Percentiles rank a stretch among this genome's conserved stretches.
Evolutionary conservation across 2,113 vertebrate species (phyloP).

Genomic region (Garra rufa): DNA sequence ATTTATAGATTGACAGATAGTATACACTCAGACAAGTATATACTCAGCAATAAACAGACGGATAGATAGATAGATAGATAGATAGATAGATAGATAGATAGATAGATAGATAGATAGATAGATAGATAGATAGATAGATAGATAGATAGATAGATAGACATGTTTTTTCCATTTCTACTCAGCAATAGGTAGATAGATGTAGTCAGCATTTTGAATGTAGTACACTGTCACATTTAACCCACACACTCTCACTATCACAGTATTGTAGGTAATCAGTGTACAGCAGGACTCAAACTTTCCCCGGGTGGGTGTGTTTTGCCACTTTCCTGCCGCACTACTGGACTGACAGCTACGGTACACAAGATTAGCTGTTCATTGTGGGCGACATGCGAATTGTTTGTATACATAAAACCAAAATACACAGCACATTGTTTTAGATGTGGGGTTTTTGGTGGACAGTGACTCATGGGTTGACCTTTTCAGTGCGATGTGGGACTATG

Average conservation of each 20-base stretch:
- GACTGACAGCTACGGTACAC: conserved; percentile 32
- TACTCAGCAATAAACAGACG: too few relatives aligned
- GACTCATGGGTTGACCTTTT: conserved; percentile 61
- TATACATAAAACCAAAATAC: conserved; percentile 33
- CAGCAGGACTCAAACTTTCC: conserved; percentile 51
- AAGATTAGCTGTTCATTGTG: conserved; percentile 42
- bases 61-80: neutral
- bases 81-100: neutral
- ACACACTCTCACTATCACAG: conserved; percentile 5
- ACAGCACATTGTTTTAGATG: conserved; percentile 49
- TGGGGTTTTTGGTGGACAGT: conserved; percentile 47
- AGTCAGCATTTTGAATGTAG: conserved; percentile 18
- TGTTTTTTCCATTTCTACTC: neutral
- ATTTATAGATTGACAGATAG: too few relatives aligned
- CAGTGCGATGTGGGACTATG: conserved; percentile 44
- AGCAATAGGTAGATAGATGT: neutral
- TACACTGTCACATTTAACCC: conserved; percentile 18
- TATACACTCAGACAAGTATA: too few relatives aligned
- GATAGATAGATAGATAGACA: neutral
- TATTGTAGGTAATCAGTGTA: conserved; percentile 28
- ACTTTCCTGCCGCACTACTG: conserved; percentile 45
- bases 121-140: neutral
- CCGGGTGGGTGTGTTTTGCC: conserved; percentile 47
- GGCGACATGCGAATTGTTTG: conserved; percentile 53
- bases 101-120: neutral